Conservation (phyloP, 2,113 vertebrate genomes). For the rabbit (Oryctolagus cuniculus) region mOryCun1.1 NC_091435.1:43615001-43615500, state of each 20-base stretch:
- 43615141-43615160: background rate
- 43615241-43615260: background rate
- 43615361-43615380: background rate
- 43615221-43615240: background rate
- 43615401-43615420: background rate
- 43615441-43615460: background rate
- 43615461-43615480: background rate
- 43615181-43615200: background rate
- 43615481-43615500: background rate
- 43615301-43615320: background rate
- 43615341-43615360: background rate
- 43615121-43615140: background rate
- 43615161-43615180: background rate
- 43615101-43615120: background rate
- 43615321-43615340: background rate
- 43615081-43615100: background rate
- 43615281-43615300: background rate
- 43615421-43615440: background rate
- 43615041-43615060: background rate
- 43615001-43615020: background rate
- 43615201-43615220: background rate
- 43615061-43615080: background rate
- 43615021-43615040: background rate
- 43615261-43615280: background rate
- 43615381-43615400: background rate